Evolutionary conservation across 2,113 vertebrate genomes (phyloP).

Genomic region (Ciconia maguari): DNA sequence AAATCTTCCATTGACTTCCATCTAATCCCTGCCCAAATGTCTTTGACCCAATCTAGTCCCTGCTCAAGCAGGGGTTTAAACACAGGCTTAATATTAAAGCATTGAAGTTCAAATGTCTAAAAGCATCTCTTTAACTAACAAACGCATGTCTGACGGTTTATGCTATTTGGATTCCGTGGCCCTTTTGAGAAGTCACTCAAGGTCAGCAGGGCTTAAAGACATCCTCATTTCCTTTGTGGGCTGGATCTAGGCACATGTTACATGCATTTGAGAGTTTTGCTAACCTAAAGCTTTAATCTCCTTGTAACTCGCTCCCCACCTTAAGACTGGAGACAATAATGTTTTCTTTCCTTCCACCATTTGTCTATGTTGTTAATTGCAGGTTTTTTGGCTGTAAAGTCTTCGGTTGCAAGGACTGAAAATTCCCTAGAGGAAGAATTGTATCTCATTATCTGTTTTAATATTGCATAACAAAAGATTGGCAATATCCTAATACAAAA

Average conservation of each 20-base stretch:
- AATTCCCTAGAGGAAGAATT: not conserved
- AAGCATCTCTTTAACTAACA: not conserved
- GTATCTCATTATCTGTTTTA: constrained; percentile 15
- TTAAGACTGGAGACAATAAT: not conserved
- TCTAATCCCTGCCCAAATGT: not conserved
- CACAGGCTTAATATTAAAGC: not conserved
- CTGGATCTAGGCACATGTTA: not conserved
- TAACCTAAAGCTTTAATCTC: not conserved
- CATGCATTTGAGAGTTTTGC: not conserved
- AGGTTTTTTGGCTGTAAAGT: not conserved
- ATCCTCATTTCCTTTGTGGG: not conserved
- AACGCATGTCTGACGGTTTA: not conserved
- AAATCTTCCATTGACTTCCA: not conserved
- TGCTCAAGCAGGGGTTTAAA: not conserved
- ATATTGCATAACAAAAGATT: not conserved
- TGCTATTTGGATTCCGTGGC: not conserved
- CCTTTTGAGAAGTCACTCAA: not conserved
- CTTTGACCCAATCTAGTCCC: not conserved
- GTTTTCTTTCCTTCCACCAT: not conserved
- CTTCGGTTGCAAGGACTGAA: not conserved
- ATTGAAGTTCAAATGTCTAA: not conserved
- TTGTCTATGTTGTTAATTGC: not conserved
- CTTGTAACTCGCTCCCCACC: not conserved
- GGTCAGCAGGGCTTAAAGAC: not conserved
- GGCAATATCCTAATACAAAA: not conserved